Evolutionary conservation across 2,113 vertebrate genomes (phyloP), one percentile per base, ranked within the genome.

Genomic region (Petroica traversi): DNA sequence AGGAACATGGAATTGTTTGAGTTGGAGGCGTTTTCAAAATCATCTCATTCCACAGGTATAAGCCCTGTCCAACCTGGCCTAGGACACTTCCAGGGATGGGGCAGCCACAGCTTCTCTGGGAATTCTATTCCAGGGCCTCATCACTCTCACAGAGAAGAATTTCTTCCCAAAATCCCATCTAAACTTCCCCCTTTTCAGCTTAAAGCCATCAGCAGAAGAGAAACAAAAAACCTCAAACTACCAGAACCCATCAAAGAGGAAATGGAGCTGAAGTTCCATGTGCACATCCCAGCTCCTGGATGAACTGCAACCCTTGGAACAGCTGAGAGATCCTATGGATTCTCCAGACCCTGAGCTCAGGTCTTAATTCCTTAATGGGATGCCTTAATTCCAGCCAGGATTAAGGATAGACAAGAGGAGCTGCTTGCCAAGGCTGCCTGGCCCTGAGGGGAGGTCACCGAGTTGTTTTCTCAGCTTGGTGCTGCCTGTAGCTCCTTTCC

Each of bases 11-110:
- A 68, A 61, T 48, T 25, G 10, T 34, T 68, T 41, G n/a, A 29
- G 10, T 29, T 67, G 29, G 46, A 58, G 25, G 28, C 22, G 24
- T 45, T 10, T 67, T n/a, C 13, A 18, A 5, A 19, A 12, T 22
- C 14, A 31, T 34, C 19, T 45, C 0, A 0, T 72, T 72, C 36
- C 31, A 41, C 25, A 15, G 16, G 8, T 34, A 38, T 6, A n/a
- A 67, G 6, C 6, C 8, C 11, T 0, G 0, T 25, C 52, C 45
- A 52, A 2, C 24, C 24, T 52, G 52, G 19, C 45, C 29, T 40
- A n/a, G 69, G 8, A 18, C 24, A 22, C 4, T 54, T 68, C 38
- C 46, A 75, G 29, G 54, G n/a, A 15, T 46, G 69, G 24, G 9
- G 6, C 45, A 82, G 29, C n/a, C 40, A 38, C 24, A 34, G 69